Conservation (phyloP, 2,113 vertebrate species). For the Austrofundulus limnaeus region DNA sequence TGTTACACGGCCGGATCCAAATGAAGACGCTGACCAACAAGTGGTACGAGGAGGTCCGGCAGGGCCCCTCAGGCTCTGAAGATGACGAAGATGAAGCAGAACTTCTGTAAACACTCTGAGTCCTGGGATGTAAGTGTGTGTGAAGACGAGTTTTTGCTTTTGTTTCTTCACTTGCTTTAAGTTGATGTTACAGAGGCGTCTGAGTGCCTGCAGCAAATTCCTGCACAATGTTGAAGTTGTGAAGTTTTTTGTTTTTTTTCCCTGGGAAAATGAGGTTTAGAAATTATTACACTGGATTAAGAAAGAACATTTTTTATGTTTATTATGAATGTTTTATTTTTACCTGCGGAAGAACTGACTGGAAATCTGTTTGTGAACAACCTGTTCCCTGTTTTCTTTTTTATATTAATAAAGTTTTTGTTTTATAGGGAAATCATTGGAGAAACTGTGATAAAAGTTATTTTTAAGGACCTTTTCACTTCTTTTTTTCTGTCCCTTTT, state of each 20-base stretch:
- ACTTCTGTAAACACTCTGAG: constrained; percentile 79
- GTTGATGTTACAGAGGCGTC: constrained; percentile 11
- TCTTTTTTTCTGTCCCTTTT: constrained; percentile 20
- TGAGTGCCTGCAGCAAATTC: constrained; percentile 9
- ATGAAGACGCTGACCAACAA: constrained; percentile 99
- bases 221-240: constrained; percentile 1
- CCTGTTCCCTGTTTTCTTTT: constrained; percentile 2
- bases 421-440: background rate
- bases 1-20: constrained; percentile 93
- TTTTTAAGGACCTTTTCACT: constrained; percentile 44
- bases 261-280: constrained; percentile 7
- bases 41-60: constrained; percentile 98
- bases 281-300: constrained; percentile 21
- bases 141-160: constrained; percentile 5
- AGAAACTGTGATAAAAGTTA: background rate
- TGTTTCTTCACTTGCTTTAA: constrained; percentile 19
- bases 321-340: constrained; percentile 16
- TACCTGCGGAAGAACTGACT: constrained; percentile 8
- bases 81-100: constrained; percentile 94
- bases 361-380: background rate
- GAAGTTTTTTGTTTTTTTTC: constrained; percentile 1
- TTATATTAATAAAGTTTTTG: background rate
- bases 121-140: constrained; percentile 1
- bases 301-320: constrained; percentile 9
- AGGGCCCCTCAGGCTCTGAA: constrained; percentile 96